Evolutionary conservation across 92 coral and sea anemone species (phyloP).

Genomic region (Bergia sp.): DNA sequence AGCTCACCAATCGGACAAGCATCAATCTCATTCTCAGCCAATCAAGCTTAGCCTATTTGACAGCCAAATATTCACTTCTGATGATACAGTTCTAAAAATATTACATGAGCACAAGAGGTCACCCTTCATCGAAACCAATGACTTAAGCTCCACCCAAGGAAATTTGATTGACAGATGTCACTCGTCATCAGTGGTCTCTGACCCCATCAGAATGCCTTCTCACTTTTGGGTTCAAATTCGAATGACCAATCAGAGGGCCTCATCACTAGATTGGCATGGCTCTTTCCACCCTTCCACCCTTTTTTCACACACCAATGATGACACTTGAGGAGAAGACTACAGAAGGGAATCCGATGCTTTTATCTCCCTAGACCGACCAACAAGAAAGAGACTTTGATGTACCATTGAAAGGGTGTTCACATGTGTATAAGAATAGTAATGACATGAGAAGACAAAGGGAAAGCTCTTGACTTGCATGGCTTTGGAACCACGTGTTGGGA

Average conservation of each 20-base stretch:
- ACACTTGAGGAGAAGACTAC: conserved; percentile 26
- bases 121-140: conserved; percentile 26
- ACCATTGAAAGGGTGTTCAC: conserved; percentile 22
- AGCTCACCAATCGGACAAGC: conserved; percentile 22
- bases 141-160: conserved; percentile 16
- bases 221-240: conserved; percentile 6
- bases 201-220: conserved; percentile 9
- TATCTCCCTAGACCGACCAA: conserved; percentile 21
- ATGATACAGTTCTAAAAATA: conserved; percentile 19
- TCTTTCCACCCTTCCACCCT: conserved; percentile 18
- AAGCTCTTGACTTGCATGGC: conserved; percentile 27
- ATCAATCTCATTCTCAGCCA: conserved; percentile 23
- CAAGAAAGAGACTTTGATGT: conserved; percentile 19
- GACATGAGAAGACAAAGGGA: conserved; percentile 1
- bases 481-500: conserved; percentile 24
- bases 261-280: conserved; percentile 24
- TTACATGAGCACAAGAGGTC: conserved; percentile 23
- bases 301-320: conserved; percentile 25
- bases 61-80: conserved; percentile 23
- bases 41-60: conserved; percentile 18
- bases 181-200: conserved; percentile 25
- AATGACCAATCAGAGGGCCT: conserved; percentile 20
- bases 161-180: conserved; percentile 21
- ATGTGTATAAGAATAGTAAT: conserved; percentile 17
- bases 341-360: conserved; percentile 26